A percentile compares a stretch with the other conserved stretches of the same genome.
Evolutionary conservation across 2,888 invertebrate genomes (phyloP).

Genomic region (Tortricodes alternella): DNA sequence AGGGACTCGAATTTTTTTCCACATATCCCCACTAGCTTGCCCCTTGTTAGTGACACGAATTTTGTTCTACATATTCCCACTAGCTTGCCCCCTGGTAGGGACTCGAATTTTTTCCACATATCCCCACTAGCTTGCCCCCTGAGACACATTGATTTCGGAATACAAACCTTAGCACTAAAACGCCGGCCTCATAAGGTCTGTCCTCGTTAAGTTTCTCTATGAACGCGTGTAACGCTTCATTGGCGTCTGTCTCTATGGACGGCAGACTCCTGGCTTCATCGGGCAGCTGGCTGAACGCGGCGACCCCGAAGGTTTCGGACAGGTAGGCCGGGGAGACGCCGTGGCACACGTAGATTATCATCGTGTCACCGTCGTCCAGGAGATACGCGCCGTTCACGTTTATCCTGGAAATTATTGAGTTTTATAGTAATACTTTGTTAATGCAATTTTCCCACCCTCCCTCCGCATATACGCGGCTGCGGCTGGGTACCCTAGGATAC

Average conservation of each 20-base stretch:
- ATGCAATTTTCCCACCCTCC: too few relatives aligned
- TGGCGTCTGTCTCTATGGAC: conserved; percentile 88
- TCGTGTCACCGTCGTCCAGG: conserved; percentile 92
- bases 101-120: too few relatives aligned
- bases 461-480: too few relatives aligned
- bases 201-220: conserved; percentile 92
- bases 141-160: too few relatives aligned
- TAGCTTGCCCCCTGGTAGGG: too few relatives aligned
- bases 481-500: too few relatives aligned
- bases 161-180: conserved; percentile 91
- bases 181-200: conserved; percentile 89
- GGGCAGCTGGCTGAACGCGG: conserved; percentile 87
- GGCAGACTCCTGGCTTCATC: conserved; percentile 92
- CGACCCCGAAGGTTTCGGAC: conserved; percentile 89
- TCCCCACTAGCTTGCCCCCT: too few relatives aligned
- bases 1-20: too few relatives aligned
- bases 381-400: conserved; percentile 93
- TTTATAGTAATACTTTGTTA: too few relatives aligned
- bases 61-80: too few relatives aligned
- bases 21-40: too few relatives aligned
- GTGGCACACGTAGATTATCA: conserved; percentile 93
- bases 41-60: too few relatives aligned
- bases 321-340: conserved; percentile 89
- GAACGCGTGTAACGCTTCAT: conserved; percentile 89
- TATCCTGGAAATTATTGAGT: conserved; percentile 76